Conservation (phyloP, 1,140 invertebrate species). For the Drosophila kurseongensis region DNA sequence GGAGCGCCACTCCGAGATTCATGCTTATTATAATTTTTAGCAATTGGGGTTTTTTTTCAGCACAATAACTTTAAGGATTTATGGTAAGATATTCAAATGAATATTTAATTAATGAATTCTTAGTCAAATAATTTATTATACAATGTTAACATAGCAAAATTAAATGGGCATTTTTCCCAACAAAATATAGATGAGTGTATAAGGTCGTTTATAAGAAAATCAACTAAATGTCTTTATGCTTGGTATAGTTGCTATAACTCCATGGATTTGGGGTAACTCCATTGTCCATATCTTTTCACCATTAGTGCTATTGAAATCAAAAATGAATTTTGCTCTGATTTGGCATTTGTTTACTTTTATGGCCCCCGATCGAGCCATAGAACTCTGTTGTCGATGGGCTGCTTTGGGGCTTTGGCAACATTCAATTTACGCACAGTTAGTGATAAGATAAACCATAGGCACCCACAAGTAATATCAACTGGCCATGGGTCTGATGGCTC, state of each 20-base stretch:
- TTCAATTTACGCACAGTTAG: slow-evolving; percentile 66
- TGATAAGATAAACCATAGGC: slow-evolving; percentile 58
- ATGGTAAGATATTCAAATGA: too few relatives aligned
- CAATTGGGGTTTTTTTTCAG: too few relatives aligned
- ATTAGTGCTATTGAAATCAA: slow-evolving; percentile 29
- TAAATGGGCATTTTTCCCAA: too few relatives aligned
- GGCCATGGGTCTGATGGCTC: slow-evolving; percentile 41
- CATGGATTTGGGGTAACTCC: not conserved
- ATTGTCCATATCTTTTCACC: slow-evolving; percentile 3
- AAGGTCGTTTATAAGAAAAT: too few relatives aligned
- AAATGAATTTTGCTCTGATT: slow-evolving; percentile 48
- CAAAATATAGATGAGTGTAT: too few relatives aligned
- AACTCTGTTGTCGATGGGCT: slow-evolving; percentile 3
- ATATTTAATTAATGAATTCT: too few relatives aligned
- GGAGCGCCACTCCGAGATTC: not conserved
- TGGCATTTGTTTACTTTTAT: slow-evolving; percentile 41
- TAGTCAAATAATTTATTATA: too few relatives aligned
- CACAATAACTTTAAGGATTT: too few relatives aligned
- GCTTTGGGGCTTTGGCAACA: slow-evolving; percentile 61
- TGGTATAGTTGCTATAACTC: not conserved
- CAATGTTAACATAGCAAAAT: too few relatives aligned
- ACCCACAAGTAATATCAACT: slow-evolving; percentile 42
- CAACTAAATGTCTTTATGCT: too few relatives aligned
- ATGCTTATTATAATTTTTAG: not conserved
- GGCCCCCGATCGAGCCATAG: slow-evolving; percentile 37